Conservation (phyloP, 2,113 vertebrate genomes). For the Astatotilapia flaviijosephi region DNA sequence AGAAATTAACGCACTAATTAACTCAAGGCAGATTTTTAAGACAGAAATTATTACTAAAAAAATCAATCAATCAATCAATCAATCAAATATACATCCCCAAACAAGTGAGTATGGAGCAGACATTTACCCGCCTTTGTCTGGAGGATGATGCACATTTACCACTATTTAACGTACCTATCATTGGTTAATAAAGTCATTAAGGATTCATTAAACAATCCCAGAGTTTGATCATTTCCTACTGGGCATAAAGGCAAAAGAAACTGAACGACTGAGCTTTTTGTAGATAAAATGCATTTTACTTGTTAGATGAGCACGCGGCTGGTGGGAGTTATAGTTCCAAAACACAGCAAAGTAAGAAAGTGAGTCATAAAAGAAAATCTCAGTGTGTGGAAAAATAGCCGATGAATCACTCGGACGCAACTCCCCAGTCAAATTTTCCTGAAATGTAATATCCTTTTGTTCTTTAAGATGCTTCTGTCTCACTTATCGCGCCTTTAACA, state of each 20-base stretch:
- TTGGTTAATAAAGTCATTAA: background rate
- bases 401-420: background rate
- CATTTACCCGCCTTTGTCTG: background rate
- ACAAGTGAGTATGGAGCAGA: background rate
- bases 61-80: background rate
- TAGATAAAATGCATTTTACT: accelerated
- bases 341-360: background rate
- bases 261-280: background rate
- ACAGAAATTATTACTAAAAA: background rate
- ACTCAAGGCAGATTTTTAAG: background rate
- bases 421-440: background rate
- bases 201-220: background rate
- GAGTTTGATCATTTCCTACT: background rate
- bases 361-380: background rate
- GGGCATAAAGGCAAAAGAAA: background rate
- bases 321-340: background rate
- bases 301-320: background rate
- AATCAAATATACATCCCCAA: background rate
- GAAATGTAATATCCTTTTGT: background rate
- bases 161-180: background rate
- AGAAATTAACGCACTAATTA: background rate
- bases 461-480: background rate
- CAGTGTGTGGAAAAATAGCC: background rate
- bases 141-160: background rate
- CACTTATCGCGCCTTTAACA: background rate